phyloP scores from a whole-genome alignment of 2,113 vertebrate species.

The Todiramphus saurophagus region DNA sequence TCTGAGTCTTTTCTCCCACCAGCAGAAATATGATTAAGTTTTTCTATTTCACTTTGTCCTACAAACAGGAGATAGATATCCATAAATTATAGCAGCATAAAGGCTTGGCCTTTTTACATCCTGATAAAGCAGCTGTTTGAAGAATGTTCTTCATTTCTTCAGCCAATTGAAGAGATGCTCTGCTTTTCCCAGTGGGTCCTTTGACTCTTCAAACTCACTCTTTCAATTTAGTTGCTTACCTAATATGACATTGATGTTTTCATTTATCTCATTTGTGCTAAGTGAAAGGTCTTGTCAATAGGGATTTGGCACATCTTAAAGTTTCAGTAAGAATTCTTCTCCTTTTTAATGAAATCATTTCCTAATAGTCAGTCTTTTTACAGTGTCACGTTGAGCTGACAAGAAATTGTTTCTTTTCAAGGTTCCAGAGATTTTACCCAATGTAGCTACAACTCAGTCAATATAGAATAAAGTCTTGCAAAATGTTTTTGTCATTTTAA shows the following conservation, averaged over 20 bases:
- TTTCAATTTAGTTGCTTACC: slow-evolving; percentile 53
- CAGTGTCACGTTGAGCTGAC: slow-evolving; percentile 25
- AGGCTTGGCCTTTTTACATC: slow-evolving; percentile 46
- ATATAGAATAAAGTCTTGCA: neutral
- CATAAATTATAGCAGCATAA: slow-evolving; percentile 54
- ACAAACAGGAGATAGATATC: slow-evolving; percentile 43
- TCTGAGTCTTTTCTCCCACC: slow-evolving; percentile 1
- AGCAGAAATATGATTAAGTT: slow-evolving; percentile 35
- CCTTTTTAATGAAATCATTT: slow-evolving; percentile 52
- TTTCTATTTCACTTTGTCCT: slow-evolving; percentile 58
- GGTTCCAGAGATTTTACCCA: slow-evolving; percentile 41
- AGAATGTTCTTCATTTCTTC: slow-evolving; percentile 56
- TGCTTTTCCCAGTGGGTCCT: slow-evolving; percentile 31
- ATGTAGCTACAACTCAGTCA: slow-evolving; percentile 35
- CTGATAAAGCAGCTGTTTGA: slow-evolving; percentile 40
- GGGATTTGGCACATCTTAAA: slow-evolving; percentile 50
- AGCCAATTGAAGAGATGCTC: slow-evolving; percentile 28
- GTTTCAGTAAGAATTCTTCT: slow-evolving; percentile 35
- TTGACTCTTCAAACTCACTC: slow-evolving; percentile 43
- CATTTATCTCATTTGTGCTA: slow-evolving; percentile 40
- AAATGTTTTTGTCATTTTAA: slow-evolving; percentile 32
- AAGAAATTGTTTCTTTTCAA: slow-evolving; percentile 43
- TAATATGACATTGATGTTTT: slow-evolving; percentile 62
- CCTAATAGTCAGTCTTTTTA: slow-evolving; percentile 45
- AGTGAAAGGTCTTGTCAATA: slow-evolving; percentile 51